Evolutionary conservation across 2,888 invertebrate species (phyloP), one percentile per base, ranked within the genome.

Genomic region (Holacanthella duospinosa): DNA sequence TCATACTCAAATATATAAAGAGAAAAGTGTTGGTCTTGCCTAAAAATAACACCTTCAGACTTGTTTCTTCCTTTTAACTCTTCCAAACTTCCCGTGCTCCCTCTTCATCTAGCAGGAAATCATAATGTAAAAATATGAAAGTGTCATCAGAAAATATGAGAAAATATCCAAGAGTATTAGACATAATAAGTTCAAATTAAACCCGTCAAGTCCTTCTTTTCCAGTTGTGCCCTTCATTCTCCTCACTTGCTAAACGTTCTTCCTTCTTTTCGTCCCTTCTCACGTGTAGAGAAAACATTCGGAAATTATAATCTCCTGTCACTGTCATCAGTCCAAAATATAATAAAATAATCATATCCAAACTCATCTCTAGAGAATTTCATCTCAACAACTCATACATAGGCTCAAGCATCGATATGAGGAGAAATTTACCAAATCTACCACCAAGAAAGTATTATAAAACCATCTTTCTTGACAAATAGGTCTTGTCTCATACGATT

Each of bases 401-500:
- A n/a, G n/a, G n/a, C n/a, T n/a, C n/a, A n/a, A n/a, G n/a, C n/a
- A n/a, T n/a, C n/a, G n/a, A n/a, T n/a, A n/a, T n/a, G n/a, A n/a
- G n/a, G n/a, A n/a, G n/a, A n/a, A n/a, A n/a, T n/a, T n/a, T n/a
- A n/a, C n/a, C n/a, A n/a, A n/a, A n/a, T n/a, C n/a, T n/a, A n/a
- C 19, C 6, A 48, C 12, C 12, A 4, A 21, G 48, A 48, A 48
- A 19, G 16, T 12, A 16, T 6, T 24, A n/a, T 24, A 48, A 60
- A 27, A 43, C 53, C 29, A 21, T 26, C 24, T 59, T 26, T 19
- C 44, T 25, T 62, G 58, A 54, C 57, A 62, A 58, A 43, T 53
- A 54, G 44, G 29, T 48, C 53, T 43, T 63, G 48, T 64, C 57
- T 54, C 53, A 29, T 55, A 55, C 53, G 27, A 66, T 64, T 60